These are phyloP conservation scores for Eretmocerus hayati DNA, from an alignment of 2,888 invertebrate species.

Conservation along the genomic window DNA sequence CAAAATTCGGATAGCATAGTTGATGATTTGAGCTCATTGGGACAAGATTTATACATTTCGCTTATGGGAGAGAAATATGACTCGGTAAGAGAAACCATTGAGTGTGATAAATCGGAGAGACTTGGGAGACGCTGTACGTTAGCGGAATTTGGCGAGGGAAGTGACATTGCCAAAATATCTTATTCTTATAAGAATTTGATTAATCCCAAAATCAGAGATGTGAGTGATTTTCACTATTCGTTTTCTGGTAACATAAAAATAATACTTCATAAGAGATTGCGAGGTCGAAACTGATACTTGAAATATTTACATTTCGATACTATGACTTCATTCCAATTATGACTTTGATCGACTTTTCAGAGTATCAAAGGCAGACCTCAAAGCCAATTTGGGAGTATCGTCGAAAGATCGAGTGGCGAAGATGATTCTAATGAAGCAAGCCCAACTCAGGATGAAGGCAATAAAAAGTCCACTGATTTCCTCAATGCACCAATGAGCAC, in stretches of 20 bases:
- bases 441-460: constrained; percentile 7
- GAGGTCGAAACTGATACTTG: too few species aligned
- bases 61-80: constrained; percentile 60
- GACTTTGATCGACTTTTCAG: too few species aligned
- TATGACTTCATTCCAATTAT: too few species aligned
- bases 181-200: constrained; percentile 51
- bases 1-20: constrained; percentile 71
- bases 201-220: constrained; percentile 28
- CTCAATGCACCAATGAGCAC: constrained; percentile 34
- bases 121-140: constrained; percentile 69
- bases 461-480: constrained; percentile 28
- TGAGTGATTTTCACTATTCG: too few species aligned
- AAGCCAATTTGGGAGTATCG: constrained; percentile 6
- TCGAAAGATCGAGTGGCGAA: neutral
- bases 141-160: constrained; percentile 77
- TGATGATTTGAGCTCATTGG: constrained; percentile 67
- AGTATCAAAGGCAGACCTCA: constrained; percentile 9
- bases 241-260: too few species aligned
- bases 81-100: constrained; percentile 55
- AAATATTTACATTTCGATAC: too few species aligned
- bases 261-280: too few species aligned
- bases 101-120: constrained; percentile 48
- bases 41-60: constrained; percentile 62
- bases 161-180: constrained; percentile 72
- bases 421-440: constrained; percentile 5